Percentiles rank a stretch among this genome's conserved stretches.
Evolutionary conservation across 2,797 vertebrate species (phyloP).

Genomic region (Hippopotamyrus pictus): DNA sequence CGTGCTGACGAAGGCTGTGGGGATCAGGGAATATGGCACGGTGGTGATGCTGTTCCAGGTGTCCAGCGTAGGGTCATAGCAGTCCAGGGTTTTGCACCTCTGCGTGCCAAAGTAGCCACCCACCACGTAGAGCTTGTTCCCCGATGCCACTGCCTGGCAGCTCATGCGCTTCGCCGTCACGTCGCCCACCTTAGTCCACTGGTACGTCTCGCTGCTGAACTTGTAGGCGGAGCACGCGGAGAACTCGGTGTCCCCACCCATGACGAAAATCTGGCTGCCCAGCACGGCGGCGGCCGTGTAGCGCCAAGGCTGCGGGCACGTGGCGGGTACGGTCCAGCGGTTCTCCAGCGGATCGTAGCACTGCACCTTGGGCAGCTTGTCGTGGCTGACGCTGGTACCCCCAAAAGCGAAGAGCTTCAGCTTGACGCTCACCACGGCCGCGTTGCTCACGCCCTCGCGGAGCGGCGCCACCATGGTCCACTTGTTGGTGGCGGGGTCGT

Average conservation of each 20-base stretch:
- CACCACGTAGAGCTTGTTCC: slow-evolving; percentile 95
- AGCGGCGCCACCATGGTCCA: slow-evolving; percentile 97
- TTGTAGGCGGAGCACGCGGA: slow-evolving; percentile 96
- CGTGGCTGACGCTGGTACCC: slow-evolving; percentile 90
- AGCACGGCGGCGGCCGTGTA: slow-evolving; percentile 95
- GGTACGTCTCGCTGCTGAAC: slow-evolving; percentile 93
- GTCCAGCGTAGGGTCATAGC: slow-evolving; percentile 90
- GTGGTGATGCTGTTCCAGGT: slow-evolving; percentile 98
- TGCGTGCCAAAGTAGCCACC: slow-evolving; percentile 98
- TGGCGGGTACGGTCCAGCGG: slow-evolving; percentile 91
- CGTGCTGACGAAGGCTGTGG: slow-evolving; percentile 96
- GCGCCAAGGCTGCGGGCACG: slow-evolving; percentile 96
- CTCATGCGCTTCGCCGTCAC: slow-evolving; percentile 98
- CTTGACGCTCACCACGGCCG: slow-evolving; percentile 93
- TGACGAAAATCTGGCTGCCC: slow-evolving; percentile 96
- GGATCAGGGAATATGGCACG: slow-evolving; percentile 94
- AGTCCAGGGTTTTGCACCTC: slow-evolving; percentile 96
- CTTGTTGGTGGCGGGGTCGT: slow-evolving; percentile 88
- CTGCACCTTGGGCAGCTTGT: slow-evolving; percentile 97
- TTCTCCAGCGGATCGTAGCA: slow-evolving; percentile 95
- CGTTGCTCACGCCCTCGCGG: slow-evolving; percentile 93
- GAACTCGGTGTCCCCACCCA: slow-evolving; percentile 96
- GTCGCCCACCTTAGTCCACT: slow-evolving; percentile 98
- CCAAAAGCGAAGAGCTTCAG: slow-evolving; percentile 95
- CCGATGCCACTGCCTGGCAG: slow-evolving; percentile 95